Base-by-base conservation (phyloP, 2,113 vertebrate genomes). In the Ardeotis arabs region DNA sequence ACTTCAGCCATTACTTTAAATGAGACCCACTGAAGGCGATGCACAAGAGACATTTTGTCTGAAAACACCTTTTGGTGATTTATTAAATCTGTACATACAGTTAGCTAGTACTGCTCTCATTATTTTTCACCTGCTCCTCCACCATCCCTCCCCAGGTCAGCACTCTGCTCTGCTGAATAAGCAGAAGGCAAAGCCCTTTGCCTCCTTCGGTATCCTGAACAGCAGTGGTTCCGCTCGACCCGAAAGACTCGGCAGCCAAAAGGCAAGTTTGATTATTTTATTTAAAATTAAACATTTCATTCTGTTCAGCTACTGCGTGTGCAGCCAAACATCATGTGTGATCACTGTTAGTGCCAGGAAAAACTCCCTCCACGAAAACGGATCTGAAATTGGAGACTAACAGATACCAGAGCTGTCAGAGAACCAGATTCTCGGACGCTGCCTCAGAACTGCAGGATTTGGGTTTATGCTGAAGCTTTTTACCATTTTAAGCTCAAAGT, bases 261-360 rank as follows among this genome's bases (percentile, higher is more conserved):
- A 88, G 56, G 27, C 64, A 91, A 87, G 69, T 84, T 94, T 52
- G 39, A 94, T 94, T 87, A 93, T 73, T 90, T 95, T 90, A 89
- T 94, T 94, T 82, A 76, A 93, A 96, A 89, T 94, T 29, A 94
- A 89, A 87, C 60, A 83, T 72, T 89, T 80, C 14, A 89, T 93
- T 63, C 55, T 64, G 56, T 84, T 88, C 69, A 67, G 90, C 64
- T 77, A 76, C 88, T 68, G 49, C 16, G 6, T 1, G 2, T 41
- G 79, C 28, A 94, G 70, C 56, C 93, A 84, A 87, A 92, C 25
- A 8, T 37, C 37, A 53, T 80, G 59, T 87, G 73, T 93, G 89
- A 95, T 76, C 83, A 23, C 18, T 35, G 72, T 89, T 75, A 96
- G 82, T 62, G 68, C 58, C 81, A 92, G 33, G 33, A 59, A 84